A percentile compares a stretch with the other conserved stretches of the same genome.
Evolutionary conservation across 2,113 vertebrate species (phyloP).

Genomic region (Stomatorhinus ivindoensis): DNA sequence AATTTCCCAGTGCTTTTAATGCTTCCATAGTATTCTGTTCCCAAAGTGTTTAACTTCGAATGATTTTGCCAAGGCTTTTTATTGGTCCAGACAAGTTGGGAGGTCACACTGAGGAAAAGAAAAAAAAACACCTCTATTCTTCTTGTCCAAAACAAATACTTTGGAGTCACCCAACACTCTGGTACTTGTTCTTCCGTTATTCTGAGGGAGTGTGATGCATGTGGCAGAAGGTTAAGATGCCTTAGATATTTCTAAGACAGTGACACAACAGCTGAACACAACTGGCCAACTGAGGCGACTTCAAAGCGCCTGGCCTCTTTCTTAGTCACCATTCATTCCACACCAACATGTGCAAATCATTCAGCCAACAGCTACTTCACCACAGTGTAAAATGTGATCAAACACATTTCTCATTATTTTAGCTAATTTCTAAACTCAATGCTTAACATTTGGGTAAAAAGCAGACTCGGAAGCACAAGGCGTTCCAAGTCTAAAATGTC

Average conservation of each 20-base stretch:
- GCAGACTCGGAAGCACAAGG: not conserved
- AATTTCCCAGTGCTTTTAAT: not conserved
- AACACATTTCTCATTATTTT: not conserved
- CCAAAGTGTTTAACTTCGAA: not conserved
- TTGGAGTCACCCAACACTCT: not conserved
- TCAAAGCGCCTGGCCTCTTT: not conserved
- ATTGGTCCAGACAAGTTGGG: not conserved
- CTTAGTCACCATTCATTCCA: not conserved
- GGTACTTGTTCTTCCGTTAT: not conserved
- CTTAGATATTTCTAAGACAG: not conserved
- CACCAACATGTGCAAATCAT: not conserved
- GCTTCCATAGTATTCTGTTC: not conserved
- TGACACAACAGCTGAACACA: conserved; percentile 3
- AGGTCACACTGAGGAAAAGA: not conserved
- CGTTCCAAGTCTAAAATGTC: not conserved
- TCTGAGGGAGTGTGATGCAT: not conserved
- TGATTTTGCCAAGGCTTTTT: not conserved
- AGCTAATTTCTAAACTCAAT: not conserved
- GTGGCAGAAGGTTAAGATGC: not conserved
- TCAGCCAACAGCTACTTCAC: not conserved
- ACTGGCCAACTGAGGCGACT: not conserved
- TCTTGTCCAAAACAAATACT: not conserved
- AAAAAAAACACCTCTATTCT: not conserved
- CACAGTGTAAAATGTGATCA: not conserved
- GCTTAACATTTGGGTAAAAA: not conserved